Percentiles rank a stretch among this genome's conserved stretches.
phyloP scores from a whole-genome alignment of 2,888 invertebrate species.

The Dendrolimus pini region DNA sequence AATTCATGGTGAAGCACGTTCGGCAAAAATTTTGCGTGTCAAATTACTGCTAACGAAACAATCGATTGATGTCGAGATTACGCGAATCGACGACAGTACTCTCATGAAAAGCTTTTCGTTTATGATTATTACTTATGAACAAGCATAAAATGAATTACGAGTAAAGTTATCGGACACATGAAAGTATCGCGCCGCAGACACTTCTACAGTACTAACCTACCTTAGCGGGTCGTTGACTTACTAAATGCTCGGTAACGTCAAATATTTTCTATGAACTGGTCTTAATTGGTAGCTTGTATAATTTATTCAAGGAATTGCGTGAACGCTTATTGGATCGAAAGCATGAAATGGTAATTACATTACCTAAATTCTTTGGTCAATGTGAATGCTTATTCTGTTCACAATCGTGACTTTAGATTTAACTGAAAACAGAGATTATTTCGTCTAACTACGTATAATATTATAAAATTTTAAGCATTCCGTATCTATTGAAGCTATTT shows the following conservation, averaged over 20 bases:
- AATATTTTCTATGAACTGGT: not conserved
- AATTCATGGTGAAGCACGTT: conserved; percentile 70
- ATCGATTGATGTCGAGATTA: conserved; percentile 53
- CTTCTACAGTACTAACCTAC: not conserved
- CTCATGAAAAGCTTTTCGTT: conserved; percentile 33
- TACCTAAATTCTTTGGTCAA: too few species aligned
- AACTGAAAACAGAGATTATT: too few species aligned
- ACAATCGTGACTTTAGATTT: too few species aligned
- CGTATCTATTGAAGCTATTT: too few species aligned
- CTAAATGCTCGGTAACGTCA: not conserved
- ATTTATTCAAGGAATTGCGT: not conserved
- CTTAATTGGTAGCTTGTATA: not conserved
- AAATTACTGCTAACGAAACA: conserved; percentile 47
- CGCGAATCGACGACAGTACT: conserved; percentile 33
- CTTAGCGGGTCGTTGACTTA: not conserved
- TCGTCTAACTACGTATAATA: too few species aligned
- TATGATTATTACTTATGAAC: conserved; percentile 28
- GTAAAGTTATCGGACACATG: conserved; percentile 22
- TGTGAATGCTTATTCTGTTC: too few species aligned
- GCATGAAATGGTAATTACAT: not conserved
- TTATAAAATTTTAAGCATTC: too few species aligned
- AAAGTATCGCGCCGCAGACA: conserved; percentile 12
- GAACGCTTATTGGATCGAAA: not conserved
- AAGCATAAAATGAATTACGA: conserved; percentile 1
- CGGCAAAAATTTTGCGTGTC: conserved; percentile 67